Conservation (phyloP, 2,888 invertebrate genomes). For the Ryuthela nishihirai region DNA sequence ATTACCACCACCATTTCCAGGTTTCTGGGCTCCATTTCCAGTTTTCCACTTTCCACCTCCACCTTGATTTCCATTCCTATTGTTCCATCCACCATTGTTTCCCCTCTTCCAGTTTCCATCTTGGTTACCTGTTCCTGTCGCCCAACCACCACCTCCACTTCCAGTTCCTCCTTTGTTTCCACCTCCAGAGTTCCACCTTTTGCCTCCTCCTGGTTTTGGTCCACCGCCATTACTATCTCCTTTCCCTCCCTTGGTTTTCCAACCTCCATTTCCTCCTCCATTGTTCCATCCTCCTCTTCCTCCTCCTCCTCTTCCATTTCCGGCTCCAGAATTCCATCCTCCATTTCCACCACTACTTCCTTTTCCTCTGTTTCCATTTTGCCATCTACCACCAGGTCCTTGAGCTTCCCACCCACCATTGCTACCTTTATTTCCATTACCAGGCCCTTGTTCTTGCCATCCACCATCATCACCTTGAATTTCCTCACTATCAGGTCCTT, state of each 20-base stretch:
- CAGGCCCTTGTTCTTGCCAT: background rate
- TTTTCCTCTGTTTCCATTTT: background rate
- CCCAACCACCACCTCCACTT: background rate
- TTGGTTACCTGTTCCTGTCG: background rate
- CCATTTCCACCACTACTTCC: slow-evolving; percentile 5
- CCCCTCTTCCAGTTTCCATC: slow-evolving; percentile 6
- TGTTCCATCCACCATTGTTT: slow-evolving; percentile 7
- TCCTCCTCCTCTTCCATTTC: background rate
- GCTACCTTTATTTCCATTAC: slow-evolving; percentile 13
- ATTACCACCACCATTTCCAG: background rate
- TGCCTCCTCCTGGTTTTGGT: background rate
- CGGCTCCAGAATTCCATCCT: background rate
- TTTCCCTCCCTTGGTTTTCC: slow-evolving; percentile 4
- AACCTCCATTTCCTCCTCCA: background rate
- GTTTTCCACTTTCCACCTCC: slow-evolving; percentile 4
- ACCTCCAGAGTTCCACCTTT: slow-evolving; percentile 5
- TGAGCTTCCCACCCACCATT: slow-evolving; percentile 4
- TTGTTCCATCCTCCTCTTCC: too few species aligned
- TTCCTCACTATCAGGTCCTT: slow-evolving; percentile 5
- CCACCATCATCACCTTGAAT: slow-evolving; percentile 6
- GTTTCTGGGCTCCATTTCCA: slow-evolving; percentile 1
- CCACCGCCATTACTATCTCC: too few species aligned
- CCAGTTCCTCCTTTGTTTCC: slow-evolving; percentile 1
- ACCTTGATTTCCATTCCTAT: too few species aligned
- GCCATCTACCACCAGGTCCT: too few species aligned